Evolutionary conservation across 2,797 vertebrate species (phyloP), one percentile per base, ranked within the genome.

Genomic region (Crax fasciolata): DNA sequence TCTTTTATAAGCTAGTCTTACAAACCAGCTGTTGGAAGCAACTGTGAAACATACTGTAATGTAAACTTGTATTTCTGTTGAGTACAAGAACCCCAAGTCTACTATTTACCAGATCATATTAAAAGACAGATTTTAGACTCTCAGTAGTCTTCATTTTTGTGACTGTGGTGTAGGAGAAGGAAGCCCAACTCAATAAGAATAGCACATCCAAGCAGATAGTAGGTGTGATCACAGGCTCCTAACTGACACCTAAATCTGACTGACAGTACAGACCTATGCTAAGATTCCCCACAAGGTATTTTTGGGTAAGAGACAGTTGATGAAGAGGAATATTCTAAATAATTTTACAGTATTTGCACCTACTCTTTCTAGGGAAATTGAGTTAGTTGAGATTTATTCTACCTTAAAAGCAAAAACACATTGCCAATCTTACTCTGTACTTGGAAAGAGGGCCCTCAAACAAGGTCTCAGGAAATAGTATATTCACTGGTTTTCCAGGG

Each of bases 371-470:
- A 39, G 12, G 13, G 13, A 93, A 84, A 54, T 77, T 11, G 19
- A 77, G 52, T 49, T 70, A 67, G 44, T 62, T 55, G 32, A 38
- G 6, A 13, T 80, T 52, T 74, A 3, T 30, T 79, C 21, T 24
- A 28, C n/a, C 4, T 63, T 73, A 71, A 84, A 77, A 19, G 32
- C 2, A 84, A 74, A 46, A 41, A 54, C 14, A 1, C 15, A 52
- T 4, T 17, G 10, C 32, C 67, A 35, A 9, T 38, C 35, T 72
- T 84, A n/a, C 23, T 80, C 80, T 72, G 8, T 51, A 38, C 39
- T 79, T 66, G 24, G 55, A 87, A 83, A 71, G 28, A 54, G 84
- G 72, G 25, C 58, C 55, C 92, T 90, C 35, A 52, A 54, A 84
- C 13, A 66, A 4, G 4, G 9, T 65, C 13, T 67, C 41, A 71